Base-by-base conservation (phyloP, 2,797 vertebrate species). In the Thunnus albacares region DNA sequence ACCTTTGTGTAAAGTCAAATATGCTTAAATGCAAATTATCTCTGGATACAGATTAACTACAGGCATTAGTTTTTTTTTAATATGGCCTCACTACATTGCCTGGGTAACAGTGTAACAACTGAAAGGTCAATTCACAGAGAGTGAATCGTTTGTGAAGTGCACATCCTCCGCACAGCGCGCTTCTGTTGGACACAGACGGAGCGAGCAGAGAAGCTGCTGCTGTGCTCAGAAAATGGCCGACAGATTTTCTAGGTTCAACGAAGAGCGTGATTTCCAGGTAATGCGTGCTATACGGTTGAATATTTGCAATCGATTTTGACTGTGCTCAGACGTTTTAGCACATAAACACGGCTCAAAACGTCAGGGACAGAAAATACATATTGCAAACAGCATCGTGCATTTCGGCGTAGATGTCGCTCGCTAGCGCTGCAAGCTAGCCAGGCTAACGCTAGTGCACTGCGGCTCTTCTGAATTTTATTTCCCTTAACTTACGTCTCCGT, bases 231-330 rank as follows among this genome's bases (percentile, higher is more conserved):
- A 99, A 96, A 99, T 99, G 98, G 98, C 98, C 95, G 98, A 99
- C 95, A 97, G 97, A 92, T 99, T 99, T 94, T 98, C 98, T 93
- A 96, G 98, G 90, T 99, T 99, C 95, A 99, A 99, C 96, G 98
- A 99, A 94, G 97, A 99, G 76, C 96, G 98, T 94, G 98, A 98
- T 96, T 99, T 99, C 95, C 97, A 99, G 98, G 98, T 98, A 98
- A 96, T 88, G 57, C 69, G 69, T 55, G 11, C 4, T 0, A 12
- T 11, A 71, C 28, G 1, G 20, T 0, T 0, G 5, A 0, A 3
- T 1, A 10, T 22, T 17, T 63, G 43, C 47, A 55, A 47, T 0
- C 0, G 4, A 1, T 45, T 61, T 18, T 14, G 8, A 3, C 8
- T 15, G 1, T 4, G 20, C 43, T 0, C 3, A 2, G 18, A 4